Evolutionary conservation across 2,797 vertebrate species (phyloP), one percentile per base, ranked within the genome.

Genomic region (Falco cherrug): DNA sequence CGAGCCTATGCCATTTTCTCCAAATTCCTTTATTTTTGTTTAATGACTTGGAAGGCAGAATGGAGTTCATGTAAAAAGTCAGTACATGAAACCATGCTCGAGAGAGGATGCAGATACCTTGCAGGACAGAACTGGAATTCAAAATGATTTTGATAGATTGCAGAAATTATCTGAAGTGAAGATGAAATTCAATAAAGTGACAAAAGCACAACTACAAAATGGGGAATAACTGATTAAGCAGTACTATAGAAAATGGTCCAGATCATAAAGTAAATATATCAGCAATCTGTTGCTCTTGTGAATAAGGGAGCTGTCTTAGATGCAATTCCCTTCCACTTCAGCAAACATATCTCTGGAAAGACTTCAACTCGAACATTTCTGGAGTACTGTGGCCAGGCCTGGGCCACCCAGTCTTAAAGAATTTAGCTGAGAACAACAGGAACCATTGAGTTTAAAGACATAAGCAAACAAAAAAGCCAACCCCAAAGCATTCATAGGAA

Each of bases 11-110:
- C 65, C 17, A 56, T 91, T 92, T 95, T 90, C 80, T 94, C 63
- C 47, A 86, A 86, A 88, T 86, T 86, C 51, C n/a, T 91, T 81
- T 89, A 84, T 84, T 90, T 93, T 95, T 88, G 51, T 90, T 92
- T 94, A 94, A 88, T 82, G 63, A 84, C 37, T 84, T 91, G 47
- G 76, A 87, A 94, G 73, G 57, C 43, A 81, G 57, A 92, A 65
- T 10, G 15, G 67, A 84, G 47, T 56, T 81, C 16, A 83, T 2
- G 4, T 78, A 88, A 83, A 75, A 87, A 84, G 54, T 57, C 68
- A 53, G 37, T 45, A 69, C 33, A 35, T n/a, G 69, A 93, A 89
- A 89, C 68, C 61, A 51, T 0, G 24, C 21, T 91, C 11, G 1
- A 93, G 31, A 71, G 84, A 79, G 47, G 39, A 69, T 35, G 65